A percentile compares a stretch with the other conserved stretches of the same genome.
Evolutionary conservation across 2,797 vertebrate genomes (phyloP).

Genomic region (Varecia variegata): DNA sequence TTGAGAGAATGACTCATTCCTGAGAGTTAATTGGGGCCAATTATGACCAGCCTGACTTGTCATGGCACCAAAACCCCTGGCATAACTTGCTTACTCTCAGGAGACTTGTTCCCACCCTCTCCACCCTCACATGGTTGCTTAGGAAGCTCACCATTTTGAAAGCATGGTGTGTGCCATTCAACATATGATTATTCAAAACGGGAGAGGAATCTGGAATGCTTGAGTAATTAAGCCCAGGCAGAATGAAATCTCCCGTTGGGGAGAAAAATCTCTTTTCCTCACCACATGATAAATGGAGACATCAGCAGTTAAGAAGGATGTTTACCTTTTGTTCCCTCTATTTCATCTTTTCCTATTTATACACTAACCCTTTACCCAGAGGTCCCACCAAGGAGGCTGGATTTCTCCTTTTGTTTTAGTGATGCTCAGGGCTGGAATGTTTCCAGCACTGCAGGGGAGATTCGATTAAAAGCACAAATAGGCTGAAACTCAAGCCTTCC

Average conservation of each 20-base stretch:
- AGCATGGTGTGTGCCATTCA: background rate
- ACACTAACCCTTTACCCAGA: background rate
- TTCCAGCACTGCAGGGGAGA: background rate
- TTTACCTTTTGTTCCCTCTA: background rate
- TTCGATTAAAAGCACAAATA: background rate
- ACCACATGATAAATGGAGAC: background rate
- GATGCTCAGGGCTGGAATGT: background rate
- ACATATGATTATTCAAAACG: slow-evolving; percentile 34
- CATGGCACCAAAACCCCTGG: slow-evolving; percentile 59
- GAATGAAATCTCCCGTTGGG: slow-evolving; percentile 18
- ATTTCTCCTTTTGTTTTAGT: background rate
- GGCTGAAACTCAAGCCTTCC: background rate
- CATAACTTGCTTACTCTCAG: slow-evolving; percentile 37
- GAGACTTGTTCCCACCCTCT: background rate
- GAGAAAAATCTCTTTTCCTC: background rate
- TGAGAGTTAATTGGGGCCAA: slow-evolving; percentile 67
- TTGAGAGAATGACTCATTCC: slow-evolving; percentile 41
- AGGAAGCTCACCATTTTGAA: background rate
- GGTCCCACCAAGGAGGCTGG: background rate
- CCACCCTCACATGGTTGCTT: background rate
- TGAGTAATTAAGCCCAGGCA: slow-evolving; percentile 12
- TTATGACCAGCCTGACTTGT: slow-evolving; percentile 77
- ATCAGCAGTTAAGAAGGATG: slow-evolving; percentile 13
- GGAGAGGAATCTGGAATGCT: background rate
- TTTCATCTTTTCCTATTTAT: slow-evolving; percentile 1